A percentile compares a stretch with the other conserved stretches of the same genome.
phyloP scores from a whole-genome alignment of 1,140 invertebrate species.

The Ridgeia piscesae region DNA sequence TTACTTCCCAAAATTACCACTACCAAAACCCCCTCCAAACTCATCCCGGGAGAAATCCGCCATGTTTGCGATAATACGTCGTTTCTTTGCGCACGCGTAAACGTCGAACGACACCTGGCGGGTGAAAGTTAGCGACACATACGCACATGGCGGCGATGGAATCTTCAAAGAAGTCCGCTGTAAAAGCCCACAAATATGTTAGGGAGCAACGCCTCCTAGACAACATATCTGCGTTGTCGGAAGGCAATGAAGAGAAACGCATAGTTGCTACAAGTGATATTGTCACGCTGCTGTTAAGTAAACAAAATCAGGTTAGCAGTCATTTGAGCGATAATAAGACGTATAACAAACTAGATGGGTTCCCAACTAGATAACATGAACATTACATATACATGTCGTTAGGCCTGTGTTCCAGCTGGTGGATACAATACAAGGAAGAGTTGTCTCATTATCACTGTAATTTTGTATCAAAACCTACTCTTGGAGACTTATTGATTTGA shows the following conservation, averaged over 20 bases:
- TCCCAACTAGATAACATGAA: neutral
- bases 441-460: no score
- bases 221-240: neutral
- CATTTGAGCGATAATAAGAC: neutral
- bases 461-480: no score
- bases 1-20: neutral
- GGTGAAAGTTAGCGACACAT: neutral
- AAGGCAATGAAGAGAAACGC: neutral
- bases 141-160: neutral
- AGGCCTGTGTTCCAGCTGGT: neutral
- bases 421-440: neutral
- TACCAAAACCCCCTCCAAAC: neutral
- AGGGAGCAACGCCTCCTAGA: neutral
- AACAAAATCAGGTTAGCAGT: neutral
- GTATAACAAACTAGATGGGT: no score
- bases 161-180: neutral
- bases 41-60: conserved; percentile 3
- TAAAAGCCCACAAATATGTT: neutral
- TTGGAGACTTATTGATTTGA: no score
- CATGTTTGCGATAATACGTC: conserved; percentile 5
- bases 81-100: neutral
- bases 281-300: neutral
- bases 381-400: no score
- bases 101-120: neutral
- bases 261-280: neutral